phyloP scores from a whole-genome alignment of 2,113 vertebrate genomes.

The Lichenostomus cassidix region DNA sequence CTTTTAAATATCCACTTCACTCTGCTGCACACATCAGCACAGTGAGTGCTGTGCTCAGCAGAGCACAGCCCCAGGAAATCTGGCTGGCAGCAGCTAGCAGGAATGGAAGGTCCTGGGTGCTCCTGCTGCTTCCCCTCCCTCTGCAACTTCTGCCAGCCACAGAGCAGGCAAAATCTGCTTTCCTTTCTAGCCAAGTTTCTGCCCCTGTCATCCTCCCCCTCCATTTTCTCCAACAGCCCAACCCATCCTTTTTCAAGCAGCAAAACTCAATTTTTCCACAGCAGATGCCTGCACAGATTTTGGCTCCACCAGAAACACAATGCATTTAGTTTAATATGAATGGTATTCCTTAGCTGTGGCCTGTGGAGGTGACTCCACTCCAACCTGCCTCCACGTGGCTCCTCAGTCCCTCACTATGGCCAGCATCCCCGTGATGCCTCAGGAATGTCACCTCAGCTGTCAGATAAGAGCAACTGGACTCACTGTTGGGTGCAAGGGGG shows the following conservation, averaged over 20 bases:
- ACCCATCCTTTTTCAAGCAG: not conserved
- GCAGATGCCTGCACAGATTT: accelerated
- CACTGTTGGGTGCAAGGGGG: accelerated
- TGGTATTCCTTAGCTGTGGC: not conserved
- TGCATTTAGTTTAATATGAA: not conserved
- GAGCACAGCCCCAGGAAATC: accelerated
- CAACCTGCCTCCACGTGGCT: accelerated
- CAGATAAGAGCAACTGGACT: not conserved
- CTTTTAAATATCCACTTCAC: not conserved
- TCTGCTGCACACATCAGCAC: not conserved
- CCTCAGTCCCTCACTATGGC: not conserved
- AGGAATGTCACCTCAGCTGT: not conserved
- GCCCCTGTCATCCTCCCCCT: not conserved
- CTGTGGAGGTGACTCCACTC: not conserved
- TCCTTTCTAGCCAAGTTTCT: not conserved
- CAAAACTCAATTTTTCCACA: not conserved
- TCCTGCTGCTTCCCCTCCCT: not conserved
- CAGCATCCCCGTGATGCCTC: not conserved
- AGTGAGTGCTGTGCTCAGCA: not conserved
- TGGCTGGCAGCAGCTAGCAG: not conserved
- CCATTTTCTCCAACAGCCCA: not conserved
- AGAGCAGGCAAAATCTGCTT: not conserved
- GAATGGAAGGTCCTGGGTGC: not conserved
- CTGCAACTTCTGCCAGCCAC: not conserved
- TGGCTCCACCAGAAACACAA: not conserved